Base-by-base conservation (phyloP, 2,113 vertebrate species). In the Falco punctatus region DNA sequence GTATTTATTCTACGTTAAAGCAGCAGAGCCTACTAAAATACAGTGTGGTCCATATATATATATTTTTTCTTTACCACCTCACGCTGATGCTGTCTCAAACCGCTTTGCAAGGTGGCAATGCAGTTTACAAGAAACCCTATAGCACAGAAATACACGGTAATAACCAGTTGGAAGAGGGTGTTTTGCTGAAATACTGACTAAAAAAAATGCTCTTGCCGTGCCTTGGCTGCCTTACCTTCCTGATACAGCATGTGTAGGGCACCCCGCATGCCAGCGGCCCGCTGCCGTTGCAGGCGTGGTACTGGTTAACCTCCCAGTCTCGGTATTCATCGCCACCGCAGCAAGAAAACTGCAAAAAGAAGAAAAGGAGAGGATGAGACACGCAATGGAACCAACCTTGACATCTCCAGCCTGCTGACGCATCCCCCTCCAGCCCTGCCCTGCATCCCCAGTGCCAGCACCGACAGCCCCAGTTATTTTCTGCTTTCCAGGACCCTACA, bases 311-410 rank as follows among this genome's bases (percentile, higher is more conserved):
- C 10, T 79, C 96, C 99, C 99, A 99, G 94, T 99, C 99, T 51
- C 97, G 98, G 85, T 98, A 99, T 21, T 99, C 98, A 2, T 99
- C 99, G 2, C 99, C 98, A 7, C 99, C 99, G 16, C 99, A 99
- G 90, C 99, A 99, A 13, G 98, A 99, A 95, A 99, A 99, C 99
- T 99, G 93, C 7, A 14, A 38, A 59, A 33, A 74, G 46, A 73
- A 9, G 33, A 51, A 15, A 20, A 69, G 33, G 32, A 84, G 33
- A 84, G 15, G 26, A 4, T 35, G 14, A 85, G 71, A 7, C 0
- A 0, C 3, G 26, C 22, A 33, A n/a, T 9, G 10, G 57, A 51
- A 2, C 9, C 13, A 11, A 28, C 20, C 18, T 17, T 2, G 0
- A 1, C 4, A 11, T 1, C 80, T 55, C 38, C 71, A 69, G 23